phyloP scores from a whole-genome alignment of 2,888 invertebrate genomes.

The Lepas anatifera region DNA sequence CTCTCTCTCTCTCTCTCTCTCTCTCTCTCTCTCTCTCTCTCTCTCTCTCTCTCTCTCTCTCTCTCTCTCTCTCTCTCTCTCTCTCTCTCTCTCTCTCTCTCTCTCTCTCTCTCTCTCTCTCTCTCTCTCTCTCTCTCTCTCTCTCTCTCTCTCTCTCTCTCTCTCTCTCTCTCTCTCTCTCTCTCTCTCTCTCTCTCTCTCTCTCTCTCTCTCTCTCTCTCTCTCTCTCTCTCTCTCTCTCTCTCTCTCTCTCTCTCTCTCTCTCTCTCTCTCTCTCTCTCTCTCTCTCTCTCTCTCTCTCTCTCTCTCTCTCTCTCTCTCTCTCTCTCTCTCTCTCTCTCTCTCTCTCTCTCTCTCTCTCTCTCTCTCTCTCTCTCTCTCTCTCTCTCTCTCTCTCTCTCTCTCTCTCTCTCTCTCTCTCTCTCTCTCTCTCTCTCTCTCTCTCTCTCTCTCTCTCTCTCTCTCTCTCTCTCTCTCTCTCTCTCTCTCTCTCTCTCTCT shows the following conservation, averaged over 20 bases:
- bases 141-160: constrained; percentile 10
- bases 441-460: constrained; percentile 12
- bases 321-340: constrained; percentile 3
- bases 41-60: constrained; percentile 10
- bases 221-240: too few relatives aligned
- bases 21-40: constrained; percentile 11
- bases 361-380: constrained; percentile 12
- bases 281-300: neutral
- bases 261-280: too few relatives aligned
- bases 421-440: neutral
- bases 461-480: constrained; percentile 12
- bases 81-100: constrained; percentile 4
- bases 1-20: constrained; percentile 12
- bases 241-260: too few relatives aligned
- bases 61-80: constrained; percentile 10
- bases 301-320: neutral
- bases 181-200: neutral
- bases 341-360: constrained; percentile 12
- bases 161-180: constrained; percentile 10
- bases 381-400: constrained; percentile 12
- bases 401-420: neutral
- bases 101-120: constrained; percentile 5
- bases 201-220: too few relatives aligned
- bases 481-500: constrained; percentile 10
- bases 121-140: constrained; percentile 11